Conservation (phyloP, 2,113 vertebrate species). For the Scomber colias region DNA sequence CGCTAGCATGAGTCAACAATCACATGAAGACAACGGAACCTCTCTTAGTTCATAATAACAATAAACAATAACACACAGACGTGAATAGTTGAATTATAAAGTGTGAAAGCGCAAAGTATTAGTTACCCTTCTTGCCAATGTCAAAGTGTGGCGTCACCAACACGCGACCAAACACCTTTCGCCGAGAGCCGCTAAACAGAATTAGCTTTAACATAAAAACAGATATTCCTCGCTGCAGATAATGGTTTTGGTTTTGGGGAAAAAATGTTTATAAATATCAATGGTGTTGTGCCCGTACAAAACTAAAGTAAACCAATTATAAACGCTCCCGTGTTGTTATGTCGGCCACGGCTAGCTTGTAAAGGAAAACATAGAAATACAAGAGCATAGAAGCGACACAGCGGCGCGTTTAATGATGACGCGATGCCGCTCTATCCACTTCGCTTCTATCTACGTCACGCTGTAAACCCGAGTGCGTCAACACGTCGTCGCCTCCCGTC, state of each 20-base stretch:
- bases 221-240: background rate
- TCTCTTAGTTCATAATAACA: fast-evolving
- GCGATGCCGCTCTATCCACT: conserved; percentile 1
- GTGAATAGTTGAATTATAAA: fast-evolving
- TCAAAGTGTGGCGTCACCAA: conserved; percentile 65
- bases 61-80: background rate
- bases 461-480: background rate
- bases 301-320: background rate
- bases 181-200: background rate
- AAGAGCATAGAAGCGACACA: conserved; percentile 4
- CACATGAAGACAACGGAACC: background rate
- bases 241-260: background rate
- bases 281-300: fast-evolving
- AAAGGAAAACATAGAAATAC: background rate
- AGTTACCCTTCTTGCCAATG: conserved; percentile 70
- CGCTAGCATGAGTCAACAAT: background rate
- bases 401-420: background rate
- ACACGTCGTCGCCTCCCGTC: background rate
- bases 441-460: conserved; percentile 19
- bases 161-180: conserved; percentile 43
- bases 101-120: background rate
- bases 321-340: too few relatives aligned
- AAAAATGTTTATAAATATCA: background rate
- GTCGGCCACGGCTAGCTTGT: background rate
- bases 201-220: background rate